Conservation (phyloP, 2,888 invertebrate species). For the Cetonia aurata region DNA sequence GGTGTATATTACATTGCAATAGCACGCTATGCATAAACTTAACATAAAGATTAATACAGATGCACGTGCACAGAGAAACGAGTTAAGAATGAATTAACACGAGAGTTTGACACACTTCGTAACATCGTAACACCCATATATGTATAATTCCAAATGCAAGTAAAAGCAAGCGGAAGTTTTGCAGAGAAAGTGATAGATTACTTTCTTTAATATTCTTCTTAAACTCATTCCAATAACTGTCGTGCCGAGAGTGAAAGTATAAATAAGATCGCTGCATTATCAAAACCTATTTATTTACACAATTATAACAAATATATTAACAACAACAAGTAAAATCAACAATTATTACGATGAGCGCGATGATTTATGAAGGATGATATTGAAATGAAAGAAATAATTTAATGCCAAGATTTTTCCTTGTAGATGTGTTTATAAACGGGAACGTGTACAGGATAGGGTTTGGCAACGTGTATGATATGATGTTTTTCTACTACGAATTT, state of each 20-base stretch:
- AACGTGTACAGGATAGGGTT: conserved; percentile 81
- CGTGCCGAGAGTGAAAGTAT: conserved; percentile 24
- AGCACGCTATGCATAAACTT: too few relatives aligned
- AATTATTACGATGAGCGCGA: conserved; percentile 19
- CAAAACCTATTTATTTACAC: conserved; percentile 27
- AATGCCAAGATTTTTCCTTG: conserved; percentile 50
- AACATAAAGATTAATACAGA: too few relatives aligned
- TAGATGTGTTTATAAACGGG: conserved; percentile 82
- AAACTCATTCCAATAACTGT: neutral
- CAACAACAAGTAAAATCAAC: conserved; percentile 42
- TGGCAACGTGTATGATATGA: conserved; percentile 74
- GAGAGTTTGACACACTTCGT: too few relatives aligned
- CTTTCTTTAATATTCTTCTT: conserved; percentile 13
- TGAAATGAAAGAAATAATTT: conserved; percentile 32
- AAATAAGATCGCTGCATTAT: neutral
- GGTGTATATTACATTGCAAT: too few relatives aligned
- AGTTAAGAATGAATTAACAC: too few relatives aligned
- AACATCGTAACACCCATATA: too few relatives aligned
- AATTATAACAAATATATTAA: conserved; percentile 33
- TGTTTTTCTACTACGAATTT: conserved; percentile 82
- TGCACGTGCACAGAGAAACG: too few relatives aligned
- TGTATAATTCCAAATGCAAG: neutral
- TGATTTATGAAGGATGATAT: neutral
- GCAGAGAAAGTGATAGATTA: conserved; percentile 20
- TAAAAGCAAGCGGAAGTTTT: conserved; percentile 14